A percentile compares a stretch with the other conserved stretches of the same genome.
Evolutionary conservation across 2,113 vertebrate genomes (phyloP).

Genomic region (Clupea harengus): DNA sequence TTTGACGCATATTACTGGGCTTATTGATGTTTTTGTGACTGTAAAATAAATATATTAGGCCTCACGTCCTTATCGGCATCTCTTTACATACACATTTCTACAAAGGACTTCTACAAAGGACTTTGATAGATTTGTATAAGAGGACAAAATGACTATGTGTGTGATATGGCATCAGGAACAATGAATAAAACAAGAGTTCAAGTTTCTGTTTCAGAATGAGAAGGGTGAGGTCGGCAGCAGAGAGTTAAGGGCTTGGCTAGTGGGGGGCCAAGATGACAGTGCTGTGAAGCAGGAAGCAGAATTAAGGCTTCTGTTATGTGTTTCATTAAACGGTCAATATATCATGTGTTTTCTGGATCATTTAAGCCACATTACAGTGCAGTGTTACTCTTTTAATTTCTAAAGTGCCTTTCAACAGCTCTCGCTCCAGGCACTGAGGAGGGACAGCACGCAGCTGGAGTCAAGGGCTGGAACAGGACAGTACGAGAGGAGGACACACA

Average conservation of each 20-base stretch:
- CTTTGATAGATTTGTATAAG: neutral
- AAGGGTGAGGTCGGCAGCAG: neutral
- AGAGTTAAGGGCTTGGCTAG: neutral
- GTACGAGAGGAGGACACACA: neutral
- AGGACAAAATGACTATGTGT: neutral
- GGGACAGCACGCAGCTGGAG: conserved; percentile 44
- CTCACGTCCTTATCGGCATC: neutral
- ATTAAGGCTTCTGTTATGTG: conserved; percentile 62
- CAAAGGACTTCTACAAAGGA: neutral
- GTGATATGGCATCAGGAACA: neutral
- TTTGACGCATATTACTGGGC: neutral
- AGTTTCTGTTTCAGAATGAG: neutral
- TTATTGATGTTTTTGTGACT: neutral
- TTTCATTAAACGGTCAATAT: conserved; percentile 83
- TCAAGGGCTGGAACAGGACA: conserved; percentile 30
- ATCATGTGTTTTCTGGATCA: conserved; percentile 83
- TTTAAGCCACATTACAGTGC: conserved; percentile 82
- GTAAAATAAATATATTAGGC: neutral
- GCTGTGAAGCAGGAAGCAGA: conserved; percentile 52
- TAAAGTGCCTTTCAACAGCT: conserved; percentile 76
- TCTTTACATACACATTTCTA: neutral
- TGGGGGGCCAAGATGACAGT: conserved; percentile 20
- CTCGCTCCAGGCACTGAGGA: conserved; percentile 53
- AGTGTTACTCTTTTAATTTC: conserved; percentile 77
- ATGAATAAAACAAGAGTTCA: neutral